These are phyloP conservation scores for Parazoanthus atlanticus DNA, from an alignment of 92 coral and sea anemone species.

Conservation along the genomic window DNA sequence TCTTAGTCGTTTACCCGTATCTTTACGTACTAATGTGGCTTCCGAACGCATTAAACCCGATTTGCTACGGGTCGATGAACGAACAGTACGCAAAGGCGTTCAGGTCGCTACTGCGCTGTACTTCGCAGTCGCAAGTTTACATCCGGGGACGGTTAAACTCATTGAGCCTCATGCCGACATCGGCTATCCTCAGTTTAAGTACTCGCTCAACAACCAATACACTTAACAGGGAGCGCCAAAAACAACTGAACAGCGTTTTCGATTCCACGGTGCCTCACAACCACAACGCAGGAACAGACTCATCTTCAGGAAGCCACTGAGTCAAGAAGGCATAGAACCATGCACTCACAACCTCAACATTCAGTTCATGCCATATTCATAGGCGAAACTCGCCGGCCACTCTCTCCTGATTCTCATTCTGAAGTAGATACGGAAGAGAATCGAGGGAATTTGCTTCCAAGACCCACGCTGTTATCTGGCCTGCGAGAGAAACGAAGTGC, in stretches of 20 bases:
- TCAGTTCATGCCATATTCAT: background rate
- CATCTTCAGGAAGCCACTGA: conserved; percentile 6
- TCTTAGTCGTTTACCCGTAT: conserved; percentile 59
- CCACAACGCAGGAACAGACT: conserved; percentile 3
- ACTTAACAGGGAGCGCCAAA: background rate
- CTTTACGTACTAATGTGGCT: conserved; percentile 85
- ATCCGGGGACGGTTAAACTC: conserved; percentile 41
- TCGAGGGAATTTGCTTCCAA: no score
- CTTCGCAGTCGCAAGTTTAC: conserved; percentile 34
- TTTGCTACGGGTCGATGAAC: conserved; percentile 82
- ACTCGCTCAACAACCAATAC: conserved; percentile 31
- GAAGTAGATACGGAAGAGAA: no score
- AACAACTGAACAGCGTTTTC: conserved; percentile 8
- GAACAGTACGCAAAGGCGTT: conserved; percentile 76
- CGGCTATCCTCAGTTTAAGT: conserved; percentile 10
- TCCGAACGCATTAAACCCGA: conserved; percentile 86
- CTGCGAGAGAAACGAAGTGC: no score
- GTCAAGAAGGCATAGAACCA: background rate
- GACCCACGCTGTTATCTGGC: no score
- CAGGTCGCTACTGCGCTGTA: conserved; percentile 55
- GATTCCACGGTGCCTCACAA: conserved; percentile 3
- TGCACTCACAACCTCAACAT: background rate
- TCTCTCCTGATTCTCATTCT: no score
- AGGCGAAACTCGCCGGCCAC: background rate
- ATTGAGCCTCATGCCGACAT: conserved; percentile 17